These are phyloP conservation scores for Polyploca ridens DNA, from an alignment of 2,888 invertebrate species.

Conservation along the genomic window DNA sequence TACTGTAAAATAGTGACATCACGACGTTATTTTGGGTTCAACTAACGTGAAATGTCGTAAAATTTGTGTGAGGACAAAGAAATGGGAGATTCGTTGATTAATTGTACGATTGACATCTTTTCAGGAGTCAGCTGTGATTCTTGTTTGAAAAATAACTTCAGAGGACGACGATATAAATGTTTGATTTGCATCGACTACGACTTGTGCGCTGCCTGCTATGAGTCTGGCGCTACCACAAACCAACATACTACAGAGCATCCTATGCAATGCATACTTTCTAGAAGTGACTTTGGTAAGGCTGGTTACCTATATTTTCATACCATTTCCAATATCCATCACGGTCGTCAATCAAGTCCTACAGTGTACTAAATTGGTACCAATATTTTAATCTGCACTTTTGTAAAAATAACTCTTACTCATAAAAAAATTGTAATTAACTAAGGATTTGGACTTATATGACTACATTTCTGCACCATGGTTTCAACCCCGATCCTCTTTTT, in stretches of 20 bases:
- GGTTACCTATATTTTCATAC: conserved; percentile 25
- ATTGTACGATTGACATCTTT: conserved; percentile 71
- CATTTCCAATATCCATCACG: neutral
- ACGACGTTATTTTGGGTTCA: conserved; percentile 33
- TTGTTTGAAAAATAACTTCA: conserved; percentile 98
- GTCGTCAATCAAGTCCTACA: no score
- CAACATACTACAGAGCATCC: conserved; percentile 98
- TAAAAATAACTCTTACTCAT: no score
- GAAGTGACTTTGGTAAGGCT: conserved; percentile 96
- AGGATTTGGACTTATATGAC: no score
- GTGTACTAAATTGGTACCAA: no score
- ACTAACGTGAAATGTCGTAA: conserved; percentile 24
- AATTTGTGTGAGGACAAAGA: conserved; percentile 23
- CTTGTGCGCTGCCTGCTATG: conserved; percentile 98
- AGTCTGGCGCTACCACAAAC: conserved; percentile 95
- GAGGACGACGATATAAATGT: conserved; percentile 99
- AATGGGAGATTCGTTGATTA: conserved; percentile 45
- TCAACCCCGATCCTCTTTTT: no score
- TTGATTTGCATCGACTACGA: conserved; percentile 99
- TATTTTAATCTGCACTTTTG: no score
- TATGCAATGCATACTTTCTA: conserved; percentile 99
- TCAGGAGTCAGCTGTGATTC: conserved; percentile 99
- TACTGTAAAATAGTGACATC: conserved; percentile 48
- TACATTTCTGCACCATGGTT: no score
- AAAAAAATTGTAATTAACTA: no score